Conservation (phyloP, 1,140 invertebrate genomes). For the Drepana arcuata region DNA sequence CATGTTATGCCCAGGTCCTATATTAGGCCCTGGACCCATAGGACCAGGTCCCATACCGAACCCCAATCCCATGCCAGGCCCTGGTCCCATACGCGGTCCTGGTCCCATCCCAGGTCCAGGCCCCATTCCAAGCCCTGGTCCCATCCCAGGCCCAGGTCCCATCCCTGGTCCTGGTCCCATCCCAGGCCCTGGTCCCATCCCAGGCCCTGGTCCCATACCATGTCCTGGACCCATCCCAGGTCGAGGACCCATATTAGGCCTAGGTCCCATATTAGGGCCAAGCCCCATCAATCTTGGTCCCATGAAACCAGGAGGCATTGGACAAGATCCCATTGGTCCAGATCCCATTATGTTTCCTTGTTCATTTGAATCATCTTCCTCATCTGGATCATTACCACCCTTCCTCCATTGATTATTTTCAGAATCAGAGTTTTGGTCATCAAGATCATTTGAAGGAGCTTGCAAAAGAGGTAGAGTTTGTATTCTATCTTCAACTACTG, state of each 20-base stretch:
- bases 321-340: conserved; percentile 10
- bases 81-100: conserved; percentile 10
- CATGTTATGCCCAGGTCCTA: conserved; percentile 30
- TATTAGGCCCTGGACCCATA: conserved; percentile 24
- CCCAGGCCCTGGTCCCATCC: conserved; percentile 4
- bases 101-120: conserved; percentile 7
- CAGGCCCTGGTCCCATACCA: conserved; percentile 15
- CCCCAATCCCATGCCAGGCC: conserved; percentile 12
- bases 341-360: conserved; percentile 10
- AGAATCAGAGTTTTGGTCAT: conserved; percentile 26
- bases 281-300: conserved; percentile 8
- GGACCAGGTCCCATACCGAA: conserved; percentile 21
- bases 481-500: conserved; percentile 45
- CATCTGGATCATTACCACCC: conserved; percentile 9
- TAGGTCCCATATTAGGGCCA: conserved; percentile 9
- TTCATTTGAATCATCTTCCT: conserved; percentile 29
- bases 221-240: conserved; percentile 19
- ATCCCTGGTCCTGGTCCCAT: conserved; percentile 4
- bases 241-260: conserved; percentile 12
- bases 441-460: conserved; percentile 37
- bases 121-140: conserved; percentile 5
- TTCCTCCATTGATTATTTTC: conserved; percentile 22
- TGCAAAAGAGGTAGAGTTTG: conserved; percentile 58
- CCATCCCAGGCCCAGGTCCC: conserved; percentile 9
- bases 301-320: conserved; percentile 9